Percentiles rank a stretch among this genome's conserved stretches.
Conservation (phyloP, 2,888 invertebrate genomes). For the Drosophila eohydei region DNA sequence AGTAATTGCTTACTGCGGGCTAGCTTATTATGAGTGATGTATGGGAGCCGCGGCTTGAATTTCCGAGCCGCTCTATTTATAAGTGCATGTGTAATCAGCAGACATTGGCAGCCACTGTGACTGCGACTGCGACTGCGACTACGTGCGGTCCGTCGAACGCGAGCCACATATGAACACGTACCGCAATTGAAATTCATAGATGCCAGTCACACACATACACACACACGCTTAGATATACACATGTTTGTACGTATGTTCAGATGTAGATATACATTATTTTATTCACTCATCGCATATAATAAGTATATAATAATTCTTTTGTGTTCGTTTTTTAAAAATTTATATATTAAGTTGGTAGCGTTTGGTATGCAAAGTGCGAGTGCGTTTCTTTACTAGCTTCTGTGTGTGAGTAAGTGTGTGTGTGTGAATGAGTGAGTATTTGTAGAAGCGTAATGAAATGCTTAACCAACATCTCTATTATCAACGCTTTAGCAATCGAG, state of each 20-base stretch:
- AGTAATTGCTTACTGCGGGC: constrained; percentile 34
- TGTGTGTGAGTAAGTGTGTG: neutral
- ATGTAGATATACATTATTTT: constrained; percentile 35
- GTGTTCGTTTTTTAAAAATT: constrained; percentile 70
- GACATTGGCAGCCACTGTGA: constrained; percentile 18
- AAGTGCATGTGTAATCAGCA: constrained; percentile 67
- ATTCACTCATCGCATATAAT: constrained; percentile 41
- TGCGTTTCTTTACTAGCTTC: constrained; percentile 36
- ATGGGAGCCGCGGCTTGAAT: constrained; percentile 39
- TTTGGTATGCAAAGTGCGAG: constrained; percentile 69
- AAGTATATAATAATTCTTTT: constrained; percentile 66
- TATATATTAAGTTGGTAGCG: constrained; percentile 58
- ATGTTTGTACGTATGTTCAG: constrained; percentile 4
- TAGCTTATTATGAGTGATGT: constrained; percentile 47
- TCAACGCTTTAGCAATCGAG: constrained; percentile 12
- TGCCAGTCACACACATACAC: constrained; percentile 46
- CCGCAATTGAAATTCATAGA: constrained; percentile 77
- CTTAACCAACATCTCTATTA: constrained; percentile 20
- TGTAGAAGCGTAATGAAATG: constrained; percentile 5
- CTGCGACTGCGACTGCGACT: constrained; percentile 33
- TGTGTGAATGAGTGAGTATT: neutral
- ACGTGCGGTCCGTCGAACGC: constrained; percentile 65
- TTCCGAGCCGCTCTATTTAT: constrained; percentile 55
- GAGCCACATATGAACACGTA: constrained; percentile 70
- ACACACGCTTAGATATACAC: constrained; percentile 1